A percentile compares a stretch with the other conserved stretches of the same genome.
Conservation (phyloP, 1,140 invertebrate species). For the Leptinotarsa lineolata region DNA sequence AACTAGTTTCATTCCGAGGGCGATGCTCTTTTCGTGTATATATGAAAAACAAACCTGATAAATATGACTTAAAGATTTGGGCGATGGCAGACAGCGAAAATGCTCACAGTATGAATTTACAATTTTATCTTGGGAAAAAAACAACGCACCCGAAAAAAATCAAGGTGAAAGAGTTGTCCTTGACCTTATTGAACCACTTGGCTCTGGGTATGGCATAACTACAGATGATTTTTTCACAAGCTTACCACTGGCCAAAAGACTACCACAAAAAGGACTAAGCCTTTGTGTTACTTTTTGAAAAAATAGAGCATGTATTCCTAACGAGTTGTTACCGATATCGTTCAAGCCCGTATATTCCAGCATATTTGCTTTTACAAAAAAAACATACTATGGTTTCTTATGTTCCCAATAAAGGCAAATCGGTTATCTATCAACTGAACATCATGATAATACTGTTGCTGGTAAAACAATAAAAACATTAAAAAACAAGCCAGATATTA, state of each 20-base stretch:
- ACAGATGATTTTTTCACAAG: constrained; percentile 40
- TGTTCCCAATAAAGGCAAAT: too few relatives aligned
- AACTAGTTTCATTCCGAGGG: constrained; percentile 49
- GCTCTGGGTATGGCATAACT: constrained; percentile 33
- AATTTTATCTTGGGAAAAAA: constrained; percentile 35
- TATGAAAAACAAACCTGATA: constrained; percentile 57
- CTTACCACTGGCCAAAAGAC: constrained; percentile 20
- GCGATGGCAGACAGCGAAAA: constrained; percentile 29
- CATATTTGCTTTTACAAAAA: neutral
- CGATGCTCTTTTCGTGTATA: constrained; percentile 51
- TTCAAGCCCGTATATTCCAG: neutral
- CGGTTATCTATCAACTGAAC: too few relatives aligned
- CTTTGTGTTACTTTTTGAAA: too few relatives aligned
- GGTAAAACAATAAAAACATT: too few relatives aligned
- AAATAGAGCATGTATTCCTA: too few relatives aligned
- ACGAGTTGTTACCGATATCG: too few relatives aligned
- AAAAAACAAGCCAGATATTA: too few relatives aligned
- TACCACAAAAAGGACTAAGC: too few relatives aligned
- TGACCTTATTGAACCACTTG: constrained; percentile 29
- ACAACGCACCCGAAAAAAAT: constrained; percentile 30
- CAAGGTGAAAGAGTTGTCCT: constrained; percentile 37
- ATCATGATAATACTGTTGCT: too few relatives aligned
- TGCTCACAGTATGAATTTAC: constrained; percentile 34
- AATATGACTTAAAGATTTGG: constrained; percentile 56
- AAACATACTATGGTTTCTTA: too few relatives aligned